Evolutionary conservation across 2,113 vertebrate genomes (phyloP), one percentile per base, ranked within the genome.

Genomic region (Sitta europaea): DNA sequence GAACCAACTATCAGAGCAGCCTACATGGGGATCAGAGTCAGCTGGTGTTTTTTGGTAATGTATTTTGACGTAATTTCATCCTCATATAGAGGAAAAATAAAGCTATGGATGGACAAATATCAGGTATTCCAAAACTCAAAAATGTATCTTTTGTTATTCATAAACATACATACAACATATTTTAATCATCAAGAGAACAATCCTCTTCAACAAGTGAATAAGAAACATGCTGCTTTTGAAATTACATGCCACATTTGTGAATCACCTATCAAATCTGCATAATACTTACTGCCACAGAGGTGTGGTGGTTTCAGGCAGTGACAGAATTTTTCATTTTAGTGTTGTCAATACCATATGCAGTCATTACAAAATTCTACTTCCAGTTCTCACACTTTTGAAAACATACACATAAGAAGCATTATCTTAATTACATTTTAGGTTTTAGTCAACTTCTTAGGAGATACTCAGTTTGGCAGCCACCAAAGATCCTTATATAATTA

Each of bases 381-480:
- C 43, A 83, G 84, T 83, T 92, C 77, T 54, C 50, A 57, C 28
- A 72, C 88, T 91, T 84, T 75, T 86, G 11, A 90, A 96, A 93
- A 86, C 42, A 62, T 42, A 79, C 23, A 78, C 5, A 9, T 33
- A 36, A 58, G 81, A 29, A 92, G 3, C 21, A 76, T 21, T 45
- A 35, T 28, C 36, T 61, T 76, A 84, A 86, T 51, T 63, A 43
- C 25, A 21, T 35, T 58, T 50, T 36, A 54, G 16, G 70, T 80
- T 86, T 88, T 70, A 76, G 62, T 80, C 29, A 67, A 0, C 42
- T 80, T 90, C 36, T n/a, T 47, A 45, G 18, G 35, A 80, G 63
- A 66, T 38, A 33, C 17, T 83, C 23, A 74, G 33, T 62, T 78
- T 9, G 7, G 14, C 66, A 92, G 4, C 33, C 36, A 77, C 13